Evolutionary conservation across 2,113 vertebrate genomes (phyloP), one percentile per base, ranked within the genome.

Genomic region (Cynopterus brachyotis): DNA sequence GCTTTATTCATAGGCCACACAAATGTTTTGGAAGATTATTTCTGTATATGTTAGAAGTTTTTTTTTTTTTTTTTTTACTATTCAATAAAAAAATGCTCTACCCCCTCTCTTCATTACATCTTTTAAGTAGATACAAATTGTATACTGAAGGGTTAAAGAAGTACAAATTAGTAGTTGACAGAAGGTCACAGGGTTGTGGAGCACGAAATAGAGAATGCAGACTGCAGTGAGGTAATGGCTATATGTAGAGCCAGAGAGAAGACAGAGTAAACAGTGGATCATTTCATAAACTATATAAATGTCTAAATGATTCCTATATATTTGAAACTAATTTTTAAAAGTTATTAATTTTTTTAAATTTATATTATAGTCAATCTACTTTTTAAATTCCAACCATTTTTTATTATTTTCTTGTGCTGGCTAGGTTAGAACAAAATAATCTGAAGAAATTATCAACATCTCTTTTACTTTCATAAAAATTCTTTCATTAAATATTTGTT

Each of bases 71-170:
- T 50, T 53, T 92, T 79, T 69, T 59, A 10, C 50, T 95, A 9
- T 55, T 78, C 35, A 90, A 83, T 70, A 75, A 76, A 87, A 87
- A 30, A 87, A 60, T 75, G 69, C 42, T 6, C 40, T 37, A 67
- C 15, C 6, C 13, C 16, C 32, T 79, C 42, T 87, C 35, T 53
- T 70, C 17, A 45, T n/a, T 80, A 30, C 66, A 47, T 40, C 37
- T 73, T 97, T 80, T 85, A 72, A 42, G 35, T 67, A 85, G 22
- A 70, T 81, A 88, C 37, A 94, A 81, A 67, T 59, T 87, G 4
- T 20, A 70, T 83, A 35, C 42, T 15, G 12, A 50, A 50, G 47
- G 0, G 47, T 50, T 50, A 50, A 50, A 50, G 13, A 50, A 50
- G 47, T 50, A 50, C 47, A 50, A 50, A 50, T 50, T 15, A 50